Conservation (phyloP, 2,888 invertebrate species). For the Steinernema scapterisci region DNA sequence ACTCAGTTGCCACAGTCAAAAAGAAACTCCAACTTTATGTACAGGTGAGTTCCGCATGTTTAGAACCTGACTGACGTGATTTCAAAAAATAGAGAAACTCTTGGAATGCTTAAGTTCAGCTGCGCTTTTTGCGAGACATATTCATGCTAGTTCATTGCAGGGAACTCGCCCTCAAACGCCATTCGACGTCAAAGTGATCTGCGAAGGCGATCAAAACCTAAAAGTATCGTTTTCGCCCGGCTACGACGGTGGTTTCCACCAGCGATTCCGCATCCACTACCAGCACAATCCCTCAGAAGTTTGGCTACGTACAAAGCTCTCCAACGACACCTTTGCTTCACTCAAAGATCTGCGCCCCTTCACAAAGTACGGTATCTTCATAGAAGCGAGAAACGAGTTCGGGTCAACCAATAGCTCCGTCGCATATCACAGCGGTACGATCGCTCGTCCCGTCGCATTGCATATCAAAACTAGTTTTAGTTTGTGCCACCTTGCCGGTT, state of each 20-base stretch:
- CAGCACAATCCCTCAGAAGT: slow-evolving; percentile 38
- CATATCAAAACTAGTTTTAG: neutral
- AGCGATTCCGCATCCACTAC: slow-evolving; percentile 51
- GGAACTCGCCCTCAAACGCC: slow-evolving; percentile 55
- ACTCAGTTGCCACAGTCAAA: slow-evolving; percentile 52
- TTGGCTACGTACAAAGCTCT: slow-evolving; percentile 35
- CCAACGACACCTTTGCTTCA: slow-evolving; percentile 9
- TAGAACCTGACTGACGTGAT: too few species aligned
- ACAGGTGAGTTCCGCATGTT: slow-evolving; percentile 43
- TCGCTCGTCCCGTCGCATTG: neutral
- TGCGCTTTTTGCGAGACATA: too few species aligned
- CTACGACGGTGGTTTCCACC: slow-evolving; percentile 50
- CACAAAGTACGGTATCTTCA: slow-evolving; percentile 46
- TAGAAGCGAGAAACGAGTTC: slow-evolving; percentile 52
- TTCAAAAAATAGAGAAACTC: too few species aligned
- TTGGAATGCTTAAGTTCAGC: too few species aligned
- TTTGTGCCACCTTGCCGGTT: slow-evolving; percentile 31
- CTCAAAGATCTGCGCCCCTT: slow-evolving; percentile 44
- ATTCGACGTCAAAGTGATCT: slow-evolving; percentile 41
- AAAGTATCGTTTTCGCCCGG: slow-evolving; percentile 45
- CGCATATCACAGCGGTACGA: slow-evolving; percentile 44
- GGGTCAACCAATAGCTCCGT: slow-evolving; percentile 49
- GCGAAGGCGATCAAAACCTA: slow-evolving; percentile 46
- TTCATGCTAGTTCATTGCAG: slow-evolving; percentile 31
- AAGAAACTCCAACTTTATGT: slow-evolving; percentile 49